Evolutionary conservation across 2,888 invertebrate species (phyloP).

Genomic region (Dynastes maya): DNA sequence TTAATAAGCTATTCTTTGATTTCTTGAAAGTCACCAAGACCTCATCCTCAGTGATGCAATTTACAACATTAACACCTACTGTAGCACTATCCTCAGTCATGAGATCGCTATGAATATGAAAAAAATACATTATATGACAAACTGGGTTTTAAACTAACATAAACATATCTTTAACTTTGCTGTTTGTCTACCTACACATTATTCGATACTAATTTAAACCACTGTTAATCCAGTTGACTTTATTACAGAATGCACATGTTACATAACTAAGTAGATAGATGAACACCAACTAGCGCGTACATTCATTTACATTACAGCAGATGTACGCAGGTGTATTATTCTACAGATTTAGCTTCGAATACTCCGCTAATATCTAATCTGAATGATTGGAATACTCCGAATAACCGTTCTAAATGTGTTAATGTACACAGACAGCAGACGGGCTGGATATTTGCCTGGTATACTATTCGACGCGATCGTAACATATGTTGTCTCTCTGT

Average conservation of each 20-base stretch:
- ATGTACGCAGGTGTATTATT: conserved; percentile 3
- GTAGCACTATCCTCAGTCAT: too few species aligned
- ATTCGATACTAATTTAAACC: too few species aligned
- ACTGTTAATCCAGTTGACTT: background rate
- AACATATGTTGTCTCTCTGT: background rate
- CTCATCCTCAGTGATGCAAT: too few species aligned
- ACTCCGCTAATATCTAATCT: conserved; percentile 30
- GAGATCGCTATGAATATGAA: too few species aligned
- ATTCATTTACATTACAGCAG: conserved; percentile 5
- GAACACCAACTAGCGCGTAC: background rate
- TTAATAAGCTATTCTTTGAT: too few species aligned
- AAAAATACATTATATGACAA: too few species aligned
- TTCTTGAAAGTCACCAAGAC: too few species aligned
- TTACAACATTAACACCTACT: too few species aligned
- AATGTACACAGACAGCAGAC: conserved; percentile 10
- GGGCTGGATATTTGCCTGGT: conserved; percentile 4
- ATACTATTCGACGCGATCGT: background rate
- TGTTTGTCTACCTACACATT: too few species aligned
- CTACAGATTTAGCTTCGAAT: conserved; percentile 27
- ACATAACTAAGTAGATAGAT: background rate
- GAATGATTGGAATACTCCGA: conserved; percentile 35
- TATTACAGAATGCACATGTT: background rate
- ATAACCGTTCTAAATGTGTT: conserved; percentile 20
- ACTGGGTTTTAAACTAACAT: too few species aligned
- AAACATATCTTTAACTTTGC: too few species aligned